These are phyloP conservation scores for Tursiops truncatus DNA, from an alignment of 2,113 vertebrate species.

Conservation along the genomic window DNA sequence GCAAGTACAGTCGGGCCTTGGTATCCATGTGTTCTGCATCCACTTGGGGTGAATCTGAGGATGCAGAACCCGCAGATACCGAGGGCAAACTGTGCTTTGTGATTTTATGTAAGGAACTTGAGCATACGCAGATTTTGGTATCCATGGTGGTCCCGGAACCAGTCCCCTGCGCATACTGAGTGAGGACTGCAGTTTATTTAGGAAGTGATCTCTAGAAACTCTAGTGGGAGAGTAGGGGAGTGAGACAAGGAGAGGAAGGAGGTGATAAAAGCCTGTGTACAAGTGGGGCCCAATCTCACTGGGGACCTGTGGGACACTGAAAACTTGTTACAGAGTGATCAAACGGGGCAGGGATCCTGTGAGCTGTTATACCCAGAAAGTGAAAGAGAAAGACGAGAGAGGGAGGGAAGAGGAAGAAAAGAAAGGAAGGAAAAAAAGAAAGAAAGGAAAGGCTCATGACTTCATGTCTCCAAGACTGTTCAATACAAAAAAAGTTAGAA, in stretches of 20 bases:
- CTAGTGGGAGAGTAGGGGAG: no score
- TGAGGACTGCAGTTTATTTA: background rate
- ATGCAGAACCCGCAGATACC: accelerated
- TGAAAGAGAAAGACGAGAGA: background rate
- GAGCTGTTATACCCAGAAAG: background rate
- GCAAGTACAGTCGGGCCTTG: background rate
- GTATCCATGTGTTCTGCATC: no score
- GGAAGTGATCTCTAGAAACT: background rate
- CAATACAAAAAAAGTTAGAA: background rate
- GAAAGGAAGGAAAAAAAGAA: background rate
- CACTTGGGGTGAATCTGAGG: background rate
- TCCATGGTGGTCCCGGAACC: background rate
- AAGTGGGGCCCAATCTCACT: no score
- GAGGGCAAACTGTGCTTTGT: background rate
- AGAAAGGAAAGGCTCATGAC: background rate
- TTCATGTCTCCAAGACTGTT: background rate
- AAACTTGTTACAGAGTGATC: background rate
- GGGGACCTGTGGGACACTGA: background rate
- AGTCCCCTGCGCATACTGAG: background rate
- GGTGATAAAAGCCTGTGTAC: accelerated
- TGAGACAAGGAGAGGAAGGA: background rate
- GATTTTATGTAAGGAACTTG: background rate
- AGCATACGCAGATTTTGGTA: background rate
- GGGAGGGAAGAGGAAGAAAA: background rate
- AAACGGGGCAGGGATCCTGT: background rate